Evolutionary conservation across 2,113 vertebrate species (phyloP).

Genomic region (Burhinus bistriatus): DNA sequence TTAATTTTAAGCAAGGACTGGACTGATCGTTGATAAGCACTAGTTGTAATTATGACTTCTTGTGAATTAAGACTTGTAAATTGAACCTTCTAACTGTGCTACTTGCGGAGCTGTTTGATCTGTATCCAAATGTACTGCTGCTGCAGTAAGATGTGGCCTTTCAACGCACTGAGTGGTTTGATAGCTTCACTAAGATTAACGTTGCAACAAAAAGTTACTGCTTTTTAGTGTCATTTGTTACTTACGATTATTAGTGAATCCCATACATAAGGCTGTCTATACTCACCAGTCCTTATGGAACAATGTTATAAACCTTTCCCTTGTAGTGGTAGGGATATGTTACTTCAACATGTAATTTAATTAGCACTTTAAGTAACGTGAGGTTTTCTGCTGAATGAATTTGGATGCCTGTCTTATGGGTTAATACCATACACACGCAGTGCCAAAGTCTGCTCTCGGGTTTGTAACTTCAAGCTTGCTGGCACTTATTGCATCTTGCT

Average conservation of each 20-base stretch:
- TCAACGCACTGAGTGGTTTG: not conserved
- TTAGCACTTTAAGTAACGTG: conserved; percentile 1
- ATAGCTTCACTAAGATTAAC: not conserved
- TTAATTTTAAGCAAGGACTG: conserved; percentile 2
- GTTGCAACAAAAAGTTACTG: not conserved
- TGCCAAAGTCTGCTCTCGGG: not conserved
- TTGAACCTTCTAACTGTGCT: not conserved
- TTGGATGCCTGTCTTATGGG: not conserved
- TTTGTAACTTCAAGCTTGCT: not conserved
- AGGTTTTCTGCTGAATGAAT: not conserved
- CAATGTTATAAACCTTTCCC: not conserved
- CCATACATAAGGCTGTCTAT: not conserved
- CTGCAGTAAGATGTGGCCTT: not conserved
- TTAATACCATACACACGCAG: not conserved
- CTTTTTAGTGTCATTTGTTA: not conserved
- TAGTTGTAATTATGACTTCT: not conserved
- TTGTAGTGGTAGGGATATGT: not conserved
- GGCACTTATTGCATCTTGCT: not conserved
- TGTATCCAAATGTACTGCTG: not conserved
- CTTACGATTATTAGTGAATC: not conserved
- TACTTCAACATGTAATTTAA: not conserved
- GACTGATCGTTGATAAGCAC: not conserved
- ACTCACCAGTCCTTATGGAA: not conserved
- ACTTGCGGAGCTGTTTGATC: conserved; percentile 5
- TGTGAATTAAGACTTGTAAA: not conserved